These are phyloP conservation scores for Platyura marginata DNA, from an alignment of 1,140 invertebrate species.

Conservation along the genomic window DNA sequence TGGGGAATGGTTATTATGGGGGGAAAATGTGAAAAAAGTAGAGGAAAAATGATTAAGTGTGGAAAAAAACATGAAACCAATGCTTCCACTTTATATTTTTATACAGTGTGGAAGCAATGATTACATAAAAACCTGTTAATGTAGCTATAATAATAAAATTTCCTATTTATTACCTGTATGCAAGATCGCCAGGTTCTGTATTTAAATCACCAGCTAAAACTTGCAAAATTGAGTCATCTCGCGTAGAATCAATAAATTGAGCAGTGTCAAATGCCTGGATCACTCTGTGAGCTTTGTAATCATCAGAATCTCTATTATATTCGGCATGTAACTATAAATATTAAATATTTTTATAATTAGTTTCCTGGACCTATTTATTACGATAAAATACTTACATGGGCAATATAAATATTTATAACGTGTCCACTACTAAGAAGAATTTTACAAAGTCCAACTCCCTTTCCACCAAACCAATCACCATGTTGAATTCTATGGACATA, in stretches of 20 bases:
- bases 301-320: constrained; percentile 67
- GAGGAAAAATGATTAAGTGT: no score
- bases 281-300: constrained; percentile 77
- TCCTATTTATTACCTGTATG: constrained; percentile 57
- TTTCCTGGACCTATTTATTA: neutral
- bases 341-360: constrained; percentile 2
- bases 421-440: constrained; percentile 42
- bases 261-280: constrained; percentile 87
- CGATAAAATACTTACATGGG: constrained; percentile 55
- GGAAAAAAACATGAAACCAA: no score
- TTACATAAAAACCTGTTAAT: no score
- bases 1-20: no score
- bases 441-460: constrained; percentile 81
- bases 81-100: no score
- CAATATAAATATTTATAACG: constrained; percentile 68
- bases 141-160: no score
- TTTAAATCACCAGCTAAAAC: constrained; percentile 89
- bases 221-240: constrained; percentile 53
- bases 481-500: constrained; percentile 92
- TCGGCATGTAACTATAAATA: constrained; percentile 77
- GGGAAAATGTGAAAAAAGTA: no score
- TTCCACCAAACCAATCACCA: constrained; percentile 96
- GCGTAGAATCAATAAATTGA: constrained; percentile 78
- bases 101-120: no score
- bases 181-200: constrained; percentile 67